phyloP scores from a whole-genome alignment of 2,888 invertebrate genomes.

The Plusia festucae region DNA sequence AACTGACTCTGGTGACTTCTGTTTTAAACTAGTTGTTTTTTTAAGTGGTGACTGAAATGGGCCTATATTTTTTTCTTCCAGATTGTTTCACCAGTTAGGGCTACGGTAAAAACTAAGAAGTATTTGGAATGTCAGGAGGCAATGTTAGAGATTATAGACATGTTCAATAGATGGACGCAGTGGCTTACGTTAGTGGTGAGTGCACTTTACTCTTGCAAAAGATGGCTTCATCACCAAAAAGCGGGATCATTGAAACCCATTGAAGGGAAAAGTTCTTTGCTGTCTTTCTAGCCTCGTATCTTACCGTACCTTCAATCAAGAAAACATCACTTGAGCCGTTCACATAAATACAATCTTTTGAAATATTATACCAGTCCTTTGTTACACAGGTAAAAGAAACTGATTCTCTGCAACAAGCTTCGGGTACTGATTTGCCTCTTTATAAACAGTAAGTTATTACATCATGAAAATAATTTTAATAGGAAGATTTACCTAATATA shows the following conservation, averaged over 20 bases:
- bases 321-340: too few relatives aligned
- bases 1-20: too few relatives aligned
- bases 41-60: neutral
- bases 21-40: too few relatives aligned
- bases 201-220: conserved; percentile 16
- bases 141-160: conserved; percentile 78
- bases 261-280: neutral
- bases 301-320: too few relatives aligned
- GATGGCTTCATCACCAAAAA: neutral
- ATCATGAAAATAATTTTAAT: conserved; percentile 5
- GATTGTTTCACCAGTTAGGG: conserved; percentile 77
- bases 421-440: conserved; percentile 53
- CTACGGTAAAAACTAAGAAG: conserved; percentile 70
- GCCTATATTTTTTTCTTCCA: conserved; percentile 42
- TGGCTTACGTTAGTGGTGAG: conserved; percentile 80
- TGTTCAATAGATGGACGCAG: conserved; percentile 81
- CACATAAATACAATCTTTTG: neutral
- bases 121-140: conserved; percentile 76
- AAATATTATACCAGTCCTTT: neutral
- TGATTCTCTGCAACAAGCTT: conserved; percentile 58
- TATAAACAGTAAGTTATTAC: conserved; percentile 66
- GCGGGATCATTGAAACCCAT: neutral
- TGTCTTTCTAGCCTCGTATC: too few relatives aligned
- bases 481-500: neutral
- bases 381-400: conserved; percentile 76